phyloP scores from a whole-genome alignment of 2,888 invertebrate genomes.

The Coecobrya sp. region DNA sequence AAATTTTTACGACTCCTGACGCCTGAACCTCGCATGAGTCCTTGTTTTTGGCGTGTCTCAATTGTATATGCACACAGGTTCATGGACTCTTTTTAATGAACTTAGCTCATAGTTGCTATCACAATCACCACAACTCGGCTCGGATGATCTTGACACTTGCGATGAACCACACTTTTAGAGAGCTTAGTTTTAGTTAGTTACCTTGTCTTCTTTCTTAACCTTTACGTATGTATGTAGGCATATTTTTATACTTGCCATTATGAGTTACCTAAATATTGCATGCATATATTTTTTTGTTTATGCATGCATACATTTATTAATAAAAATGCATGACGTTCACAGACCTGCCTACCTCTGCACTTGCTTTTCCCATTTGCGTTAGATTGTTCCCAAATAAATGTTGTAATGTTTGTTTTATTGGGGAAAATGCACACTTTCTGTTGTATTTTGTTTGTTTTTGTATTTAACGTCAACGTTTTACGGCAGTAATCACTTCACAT shows the following conservation, averaged over 20 bases:
- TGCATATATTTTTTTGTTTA: conserved; percentile 17
- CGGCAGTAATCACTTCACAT: conserved; percentile 8
- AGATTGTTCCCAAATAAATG: neutral
- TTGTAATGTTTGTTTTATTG: neutral
- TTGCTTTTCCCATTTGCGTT: conserved; percentile 22
- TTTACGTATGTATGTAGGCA: neutral
- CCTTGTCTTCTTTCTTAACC: neutral
- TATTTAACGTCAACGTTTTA: neutral
- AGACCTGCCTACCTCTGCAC: conserved; percentile 7
- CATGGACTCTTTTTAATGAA: conserved; percentile 78
- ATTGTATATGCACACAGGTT: conserved; percentile 67
- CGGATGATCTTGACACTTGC: conserved; percentile 69
- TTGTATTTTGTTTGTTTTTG: neutral
- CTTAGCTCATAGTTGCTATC: conserved; percentile 33
- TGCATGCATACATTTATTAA: conserved; percentile 37
- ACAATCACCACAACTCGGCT: conserved; percentile 16
- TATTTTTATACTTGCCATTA: neutral
- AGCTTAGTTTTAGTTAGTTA: neutral
- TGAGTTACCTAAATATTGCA: conserved; percentile 51
- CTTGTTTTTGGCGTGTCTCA: conserved; percentile 80
- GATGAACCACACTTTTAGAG: conserved; percentile 23
- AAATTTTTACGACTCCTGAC: conserved; percentile 79
- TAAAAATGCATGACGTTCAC: neutral
- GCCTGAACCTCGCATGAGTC: conserved; percentile 78
- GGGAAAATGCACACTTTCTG: neutral